Evolutionary conservation across 2,797 vertebrate species (phyloP).

Genomic region (Melanotaenia parkinsoni): DNA sequence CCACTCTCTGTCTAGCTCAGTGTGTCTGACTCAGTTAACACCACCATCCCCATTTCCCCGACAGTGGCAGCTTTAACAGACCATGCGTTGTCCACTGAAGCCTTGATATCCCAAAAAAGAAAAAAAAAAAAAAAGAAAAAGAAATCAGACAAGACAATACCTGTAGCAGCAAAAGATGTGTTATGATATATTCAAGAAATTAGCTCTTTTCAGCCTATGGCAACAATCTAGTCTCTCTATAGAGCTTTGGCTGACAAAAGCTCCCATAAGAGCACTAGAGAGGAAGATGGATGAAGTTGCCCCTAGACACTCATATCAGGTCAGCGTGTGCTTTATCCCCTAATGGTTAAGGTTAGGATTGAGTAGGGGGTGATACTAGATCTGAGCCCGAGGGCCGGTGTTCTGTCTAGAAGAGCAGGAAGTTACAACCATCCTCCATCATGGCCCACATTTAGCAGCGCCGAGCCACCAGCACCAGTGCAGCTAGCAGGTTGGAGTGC

Average conservation of each 20-base stretch:
- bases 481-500: slow-evolving; percentile 78
- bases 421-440: slow-evolving; percentile 86
- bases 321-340: slow-evolving; percentile 83
- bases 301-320: slow-evolving; percentile 84
- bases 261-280: slow-evolving; percentile 78
- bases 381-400: slow-evolving; percentile 76
- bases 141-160: slow-evolving; percentile 55
- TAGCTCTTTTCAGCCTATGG: slow-evolving; percentile 76
- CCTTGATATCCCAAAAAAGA: slow-evolving; percentile 1
- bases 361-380: slow-evolving; percentile 78
- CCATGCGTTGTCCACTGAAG: slow-evolving; percentile 18
- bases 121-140: slow-evolving; percentile 17
- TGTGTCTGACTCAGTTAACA: slow-evolving; percentile 50
- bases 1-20: slow-evolving; percentile 54
- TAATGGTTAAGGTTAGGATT: slow-evolving; percentile 84
- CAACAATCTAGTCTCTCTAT: slow-evolving; percentile 77
- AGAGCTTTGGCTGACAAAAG: slow-evolving; percentile 78
- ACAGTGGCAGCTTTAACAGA: slow-evolving; percentile 29
- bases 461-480: slow-evolving; percentile 83
- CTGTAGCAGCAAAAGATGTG: slow-evolving; percentile 44
- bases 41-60: slow-evolving; percentile 15
- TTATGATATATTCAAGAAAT: slow-evolving; percentile 60
- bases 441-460: slow-evolving; percentile 90
- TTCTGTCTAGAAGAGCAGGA: slow-evolving; percentile 75
- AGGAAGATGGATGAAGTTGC: slow-evolving; percentile 83